A percentile compares a stretch with the other conserved stretches of the same genome.
These are phyloP conservation scores for Lateolabrax maculatus DNA, from an alignment of 2,797 vertebrate genomes.

Conservation along the genomic window DNA sequence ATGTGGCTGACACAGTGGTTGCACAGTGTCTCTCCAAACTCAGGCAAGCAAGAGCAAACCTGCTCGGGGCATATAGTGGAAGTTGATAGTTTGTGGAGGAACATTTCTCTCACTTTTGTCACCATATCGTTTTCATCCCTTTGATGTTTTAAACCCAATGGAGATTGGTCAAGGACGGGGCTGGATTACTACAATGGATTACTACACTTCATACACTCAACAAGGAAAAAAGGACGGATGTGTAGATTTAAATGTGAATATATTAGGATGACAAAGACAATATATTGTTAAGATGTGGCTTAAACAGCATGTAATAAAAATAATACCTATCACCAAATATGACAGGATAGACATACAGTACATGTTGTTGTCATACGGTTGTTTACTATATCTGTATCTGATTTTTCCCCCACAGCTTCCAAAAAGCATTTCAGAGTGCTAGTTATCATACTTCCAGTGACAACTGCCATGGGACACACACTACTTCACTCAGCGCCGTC, in stretches of 20 bases:
- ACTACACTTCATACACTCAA: conserved; percentile 59
- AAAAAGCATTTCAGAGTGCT: conserved; percentile 44
- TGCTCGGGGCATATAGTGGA: conserved; percentile 53
- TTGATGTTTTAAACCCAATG: conserved; percentile 80
- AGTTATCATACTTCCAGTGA: conserved; percentile 62
- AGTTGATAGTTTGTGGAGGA: conserved; percentile 67
- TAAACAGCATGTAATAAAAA: not conserved
- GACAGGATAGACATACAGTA: not conserved
- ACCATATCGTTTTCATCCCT: conserved; percentile 73
- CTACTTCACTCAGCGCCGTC: conserved; percentile 54
- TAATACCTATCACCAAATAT: conserved; percentile 6
- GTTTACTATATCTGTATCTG: conserved; percentile 49
- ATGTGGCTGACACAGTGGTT: conserved; percentile 65
- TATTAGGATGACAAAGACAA: conserved; percentile 36
- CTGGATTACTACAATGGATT: conserved; percentile 77
- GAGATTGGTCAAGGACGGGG: conserved; percentile 70
- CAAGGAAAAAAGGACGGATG: conserved; percentile 43
- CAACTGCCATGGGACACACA: conserved; percentile 73
- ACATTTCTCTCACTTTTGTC: conserved; percentile 76
- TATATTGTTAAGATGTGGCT: conserved; percentile 15
- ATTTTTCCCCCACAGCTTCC: conserved; percentile 28
- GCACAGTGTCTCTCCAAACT: conserved; percentile 60
- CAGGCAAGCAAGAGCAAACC: conserved; percentile 50
- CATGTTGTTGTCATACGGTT: conserved; percentile 16
- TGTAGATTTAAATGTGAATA: conserved; percentile 50